A percentile compares a stretch with the other conserved stretches of the same genome.
These are phyloP conservation scores for Aphelocoma coerulescens DNA, from an alignment of 2,113 vertebrate genomes.

Conservation along the genomic window DNA sequence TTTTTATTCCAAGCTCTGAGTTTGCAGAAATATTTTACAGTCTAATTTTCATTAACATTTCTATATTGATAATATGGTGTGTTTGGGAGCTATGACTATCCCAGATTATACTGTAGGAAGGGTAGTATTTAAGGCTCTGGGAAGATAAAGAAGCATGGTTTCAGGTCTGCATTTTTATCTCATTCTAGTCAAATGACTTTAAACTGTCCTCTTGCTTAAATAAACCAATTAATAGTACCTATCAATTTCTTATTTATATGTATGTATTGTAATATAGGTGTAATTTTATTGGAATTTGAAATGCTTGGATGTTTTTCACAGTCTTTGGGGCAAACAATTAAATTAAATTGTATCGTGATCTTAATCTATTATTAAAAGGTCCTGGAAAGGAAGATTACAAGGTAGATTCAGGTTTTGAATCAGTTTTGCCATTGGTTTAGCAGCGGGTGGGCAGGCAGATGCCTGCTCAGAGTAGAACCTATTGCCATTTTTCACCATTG, in stretches of 20 bases:
- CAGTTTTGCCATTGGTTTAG: conserved; percentile 81
- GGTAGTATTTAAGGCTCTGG: not conserved
- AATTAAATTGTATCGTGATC: conserved; percentile 78
- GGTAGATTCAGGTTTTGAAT: conserved; percentile 81
- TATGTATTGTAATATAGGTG: conserved; percentile 19
- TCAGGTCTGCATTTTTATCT: not conserved
- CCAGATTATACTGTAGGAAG: not conserved
- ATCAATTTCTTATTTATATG: conserved; percentile 51
- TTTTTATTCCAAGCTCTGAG: conserved; percentile 36
- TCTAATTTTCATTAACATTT: conserved; percentile 45
- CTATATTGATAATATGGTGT: not conserved
- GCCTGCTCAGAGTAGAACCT: conserved; percentile 88
- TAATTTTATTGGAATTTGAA: conserved; percentile 59
- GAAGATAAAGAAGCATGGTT: not conserved
- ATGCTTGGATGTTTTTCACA: conserved; percentile 49
- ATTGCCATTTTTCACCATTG: conserved; percentile 89
- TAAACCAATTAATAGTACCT: not conserved
- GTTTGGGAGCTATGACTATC: conserved; percentile 21
- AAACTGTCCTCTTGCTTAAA: not conserved
- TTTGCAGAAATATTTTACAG: conserved; percentile 58
- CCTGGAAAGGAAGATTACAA: conserved; percentile 80
- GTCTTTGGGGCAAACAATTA: conserved; percentile 57
- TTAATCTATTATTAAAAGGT: conserved; percentile 81
- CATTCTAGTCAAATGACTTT: not conserved
- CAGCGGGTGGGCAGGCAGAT: conserved; percentile 92